These are phyloP conservation scores for Labrus mixtus DNA, from an alignment of 2,113 vertebrate species.

Conservation along the genomic window DNA sequence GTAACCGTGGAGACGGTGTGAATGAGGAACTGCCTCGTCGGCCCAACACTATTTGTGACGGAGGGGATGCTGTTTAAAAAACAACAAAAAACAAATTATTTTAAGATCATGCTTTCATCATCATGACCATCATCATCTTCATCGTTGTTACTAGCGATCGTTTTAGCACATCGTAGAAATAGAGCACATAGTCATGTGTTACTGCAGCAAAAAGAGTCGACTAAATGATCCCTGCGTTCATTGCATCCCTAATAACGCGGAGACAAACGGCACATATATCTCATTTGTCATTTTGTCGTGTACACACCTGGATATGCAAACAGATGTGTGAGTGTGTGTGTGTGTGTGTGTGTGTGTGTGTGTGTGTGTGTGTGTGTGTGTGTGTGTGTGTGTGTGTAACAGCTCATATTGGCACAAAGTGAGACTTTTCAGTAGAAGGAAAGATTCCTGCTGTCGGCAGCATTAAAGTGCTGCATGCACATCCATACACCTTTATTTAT, in stretches of 20 bases:
- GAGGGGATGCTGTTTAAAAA: constrained; percentile 56
- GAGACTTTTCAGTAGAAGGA: no score
- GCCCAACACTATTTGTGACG: constrained; percentile 79
- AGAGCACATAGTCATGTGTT: neutral
- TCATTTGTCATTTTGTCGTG: neutral
- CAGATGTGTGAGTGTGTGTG: no score
- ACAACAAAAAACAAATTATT: constrained; percentile 51
- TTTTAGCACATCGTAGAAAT: neutral
- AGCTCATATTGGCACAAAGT: no score
- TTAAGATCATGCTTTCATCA: constrained; percentile 4
- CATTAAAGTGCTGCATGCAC: no score
- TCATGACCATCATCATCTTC: neutral
- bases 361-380: no score
- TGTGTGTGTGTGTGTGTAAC: no score
- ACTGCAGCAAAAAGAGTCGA: no score
- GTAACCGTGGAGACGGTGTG: constrained; percentile 91
- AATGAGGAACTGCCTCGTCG: constrained; percentile 88
- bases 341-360: no score
- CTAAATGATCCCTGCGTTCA: neutral
- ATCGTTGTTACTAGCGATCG: neutral
- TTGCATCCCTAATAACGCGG: neutral
- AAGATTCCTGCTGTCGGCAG: no score
- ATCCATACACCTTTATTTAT: no score
- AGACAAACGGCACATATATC: no score
- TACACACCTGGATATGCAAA: no score